phyloP scores from a whole-genome alignment of 1,140 invertebrate species.

The Centruroides sculpturatus region DNA sequence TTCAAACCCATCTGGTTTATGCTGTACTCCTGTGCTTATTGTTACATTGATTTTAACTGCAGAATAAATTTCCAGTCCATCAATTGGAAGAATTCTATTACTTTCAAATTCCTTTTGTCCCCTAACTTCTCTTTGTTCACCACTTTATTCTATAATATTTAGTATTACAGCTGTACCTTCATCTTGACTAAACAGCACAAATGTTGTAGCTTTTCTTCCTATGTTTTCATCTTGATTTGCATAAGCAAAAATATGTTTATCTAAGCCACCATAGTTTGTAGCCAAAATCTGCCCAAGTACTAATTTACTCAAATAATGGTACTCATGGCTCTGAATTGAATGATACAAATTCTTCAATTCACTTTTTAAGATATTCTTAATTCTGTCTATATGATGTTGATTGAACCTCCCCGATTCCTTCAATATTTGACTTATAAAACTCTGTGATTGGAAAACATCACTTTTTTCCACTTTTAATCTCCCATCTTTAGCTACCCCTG shows the following conservation, averaged over 20 bases:
- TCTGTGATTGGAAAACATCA: too few relatives aligned
- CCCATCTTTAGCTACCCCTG: not conserved
- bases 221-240: not conserved
- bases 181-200: not conserved
- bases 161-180: not conserved
- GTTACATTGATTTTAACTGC: not conserved
- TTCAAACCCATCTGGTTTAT: not conserved
- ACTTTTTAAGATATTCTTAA: too few relatives aligned
- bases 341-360: too few relatives aligned
- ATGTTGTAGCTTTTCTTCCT: not conserved
- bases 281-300: not conserved
- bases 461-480: not conserved
- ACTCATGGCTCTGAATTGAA: not conserved
- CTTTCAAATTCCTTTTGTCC: not conserved
- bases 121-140: not conserved
- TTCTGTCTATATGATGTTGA: too few relatives aligned
- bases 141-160: not conserved
- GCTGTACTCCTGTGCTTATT: not conserved
- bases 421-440: not conserved
- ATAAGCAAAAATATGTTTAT: not conserved
- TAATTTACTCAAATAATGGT: constrained; percentile 4
- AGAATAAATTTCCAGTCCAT: not conserved
- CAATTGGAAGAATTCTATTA: not conserved
- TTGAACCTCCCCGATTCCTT: not conserved
- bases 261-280: not conserved